Conservation (phyloP, 2,797 vertebrate species). For the Tragopan temminckii region DNA sequence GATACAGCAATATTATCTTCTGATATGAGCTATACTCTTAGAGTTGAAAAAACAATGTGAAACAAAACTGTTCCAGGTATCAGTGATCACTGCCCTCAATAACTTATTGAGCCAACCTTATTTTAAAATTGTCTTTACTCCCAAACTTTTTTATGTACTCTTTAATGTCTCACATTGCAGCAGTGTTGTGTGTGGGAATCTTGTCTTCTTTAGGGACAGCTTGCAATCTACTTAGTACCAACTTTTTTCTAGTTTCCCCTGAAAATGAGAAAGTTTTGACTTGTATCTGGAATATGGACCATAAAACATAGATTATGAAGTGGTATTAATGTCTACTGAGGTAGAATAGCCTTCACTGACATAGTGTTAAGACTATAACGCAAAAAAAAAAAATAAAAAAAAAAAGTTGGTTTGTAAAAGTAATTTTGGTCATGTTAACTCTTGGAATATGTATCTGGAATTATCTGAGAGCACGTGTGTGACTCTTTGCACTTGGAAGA, state of each 20-base stretch:
- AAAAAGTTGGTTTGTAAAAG: neutral
- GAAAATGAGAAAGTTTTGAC: neutral
- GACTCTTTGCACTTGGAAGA: neutral
- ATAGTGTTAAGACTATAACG: neutral
- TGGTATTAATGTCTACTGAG: neutral
- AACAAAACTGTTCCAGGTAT: neutral
- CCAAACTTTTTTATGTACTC: fast-evolving
- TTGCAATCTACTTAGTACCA: neutral
- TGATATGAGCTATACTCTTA: too few relatives aligned
- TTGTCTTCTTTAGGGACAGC: neutral
- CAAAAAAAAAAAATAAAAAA: neutral
- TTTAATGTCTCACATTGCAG: neutral
- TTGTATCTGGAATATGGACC: neutral
- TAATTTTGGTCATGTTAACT: neutral
- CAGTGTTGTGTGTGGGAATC: neutral
- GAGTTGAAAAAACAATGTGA: neutral
- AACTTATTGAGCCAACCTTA: neutral
- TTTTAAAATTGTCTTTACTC: neutral
- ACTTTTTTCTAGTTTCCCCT: neutral
- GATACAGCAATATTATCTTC: neutral
- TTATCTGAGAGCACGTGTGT: neutral
- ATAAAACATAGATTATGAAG: neutral
- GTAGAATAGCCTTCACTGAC: neutral
- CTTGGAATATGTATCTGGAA: neutral
- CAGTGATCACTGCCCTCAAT: neutral